phyloP scores from a whole-genome alignment of 2,797 vertebrate genomes.

The Alcedo atthis region DNA sequence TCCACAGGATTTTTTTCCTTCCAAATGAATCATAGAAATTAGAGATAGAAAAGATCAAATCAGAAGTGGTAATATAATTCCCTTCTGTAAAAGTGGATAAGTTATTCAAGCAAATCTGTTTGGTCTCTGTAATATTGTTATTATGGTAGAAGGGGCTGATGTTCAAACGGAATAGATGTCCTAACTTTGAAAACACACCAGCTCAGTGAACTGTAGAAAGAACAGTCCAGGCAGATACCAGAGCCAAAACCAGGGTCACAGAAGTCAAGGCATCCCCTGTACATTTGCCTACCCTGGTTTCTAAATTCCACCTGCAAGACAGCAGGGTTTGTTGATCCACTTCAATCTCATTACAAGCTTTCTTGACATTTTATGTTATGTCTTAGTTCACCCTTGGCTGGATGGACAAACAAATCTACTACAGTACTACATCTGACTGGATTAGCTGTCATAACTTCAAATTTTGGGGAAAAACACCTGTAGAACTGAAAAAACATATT shows the following conservation, averaged over 20 bases:
- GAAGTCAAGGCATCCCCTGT: neutral
- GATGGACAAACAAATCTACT: neutral
- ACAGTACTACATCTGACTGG: neutral
- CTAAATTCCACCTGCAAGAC: neutral
- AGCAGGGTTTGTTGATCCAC: neutral
- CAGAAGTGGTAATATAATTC: slow-evolving; percentile 39
- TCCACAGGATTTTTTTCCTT: neutral
- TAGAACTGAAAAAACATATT: neutral
- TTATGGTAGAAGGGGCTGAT: neutral
- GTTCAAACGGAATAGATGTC: neutral
- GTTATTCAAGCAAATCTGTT: slow-evolving; percentile 45
- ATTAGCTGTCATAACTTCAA: neutral
- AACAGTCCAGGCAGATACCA: neutral
- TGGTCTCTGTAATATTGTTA: slow-evolving; percentile 17
- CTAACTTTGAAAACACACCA: neutral
- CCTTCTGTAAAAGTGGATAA: slow-evolving; percentile 52
- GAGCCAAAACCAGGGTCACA: neutral
- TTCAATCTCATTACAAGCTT: neutral
- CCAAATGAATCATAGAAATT: slow-evolving; percentile 36
- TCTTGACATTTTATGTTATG: neutral
- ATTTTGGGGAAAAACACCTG: neutral
- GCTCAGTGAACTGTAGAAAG: neutral
- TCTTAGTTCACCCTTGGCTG: neutral
- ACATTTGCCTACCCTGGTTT: neutral
- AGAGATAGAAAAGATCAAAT: slow-evolving; percentile 45